Conservation (phyloP, 2,797 vertebrate species). For the Rhinoraja longicauda region DNA sequence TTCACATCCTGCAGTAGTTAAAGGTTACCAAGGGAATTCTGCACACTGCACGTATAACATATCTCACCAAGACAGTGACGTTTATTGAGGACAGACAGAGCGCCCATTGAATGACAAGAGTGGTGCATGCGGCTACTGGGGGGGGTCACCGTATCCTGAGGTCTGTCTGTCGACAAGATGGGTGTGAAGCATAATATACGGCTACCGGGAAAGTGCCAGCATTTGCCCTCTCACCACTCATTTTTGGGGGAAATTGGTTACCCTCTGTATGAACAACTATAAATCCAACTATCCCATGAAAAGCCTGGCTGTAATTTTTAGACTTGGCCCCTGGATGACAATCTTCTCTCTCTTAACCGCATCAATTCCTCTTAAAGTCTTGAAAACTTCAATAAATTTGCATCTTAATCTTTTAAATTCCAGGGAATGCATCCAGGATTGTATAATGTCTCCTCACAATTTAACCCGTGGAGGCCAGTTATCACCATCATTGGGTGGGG, state of each 20-base stretch:
- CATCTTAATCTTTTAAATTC: too few species aligned
- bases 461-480: too few species aligned
- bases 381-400: too few species aligned
- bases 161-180: neutral
- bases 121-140: neutral
- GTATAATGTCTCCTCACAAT: too few species aligned
- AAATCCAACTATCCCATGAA: too few species aligned
- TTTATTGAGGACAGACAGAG: slow-evolving; percentile 10
- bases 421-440: too few species aligned
- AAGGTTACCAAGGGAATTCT: neutral
- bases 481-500: neutral
- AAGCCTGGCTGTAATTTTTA: too few species aligned
- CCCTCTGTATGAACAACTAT: too few species aligned
- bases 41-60: neutral
- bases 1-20: slow-evolving; percentile 8
- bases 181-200: neutral
- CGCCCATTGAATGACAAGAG: neutral
- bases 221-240: neutral
- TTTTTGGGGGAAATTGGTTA: neutral
- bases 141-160: neutral
- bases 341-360: too few species aligned
- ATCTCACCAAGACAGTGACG: neutral
- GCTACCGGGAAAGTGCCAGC: neutral
- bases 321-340: too few species aligned
- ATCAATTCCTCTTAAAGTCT: too few species aligned